Evolutionary conservation across 2,888 invertebrate species (phyloP), one percentile per base, ranked within the genome.

Genomic region (Nomada hirtipes): DNA sequence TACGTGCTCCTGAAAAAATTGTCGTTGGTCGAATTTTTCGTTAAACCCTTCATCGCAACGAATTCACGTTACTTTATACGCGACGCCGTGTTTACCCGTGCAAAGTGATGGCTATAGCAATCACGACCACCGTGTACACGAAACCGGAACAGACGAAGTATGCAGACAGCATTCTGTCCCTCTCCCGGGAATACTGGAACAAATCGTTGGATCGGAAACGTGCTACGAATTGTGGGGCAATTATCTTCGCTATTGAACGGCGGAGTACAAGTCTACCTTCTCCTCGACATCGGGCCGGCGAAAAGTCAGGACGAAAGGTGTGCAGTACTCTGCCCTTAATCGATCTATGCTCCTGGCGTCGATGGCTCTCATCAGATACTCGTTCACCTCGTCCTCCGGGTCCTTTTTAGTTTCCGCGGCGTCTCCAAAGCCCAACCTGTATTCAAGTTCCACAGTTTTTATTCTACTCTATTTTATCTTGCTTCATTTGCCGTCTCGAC

Each of bases 321-420:
- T 96, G 93, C 99, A 99, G 93, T 99, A 98, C 92, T 99, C 98
- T 0, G 97, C 95, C 73, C 98, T 95, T 72, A 98, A 95, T 70
- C 97, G 96, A 94, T 99, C 98, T 76, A 98, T 98, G 92, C 98
- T 98, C 72, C 98, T 95, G 1, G 98, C 98, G 94, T 99, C 98
- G 86, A 99, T 99, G 18, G 99, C 99, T 86, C 98, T 96, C 96
- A 98, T 98, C 88, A 99, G 95, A 94, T 99, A 99, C 90, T 99
- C 99, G 93, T 99, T 98, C 29, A 98, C 98, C 94, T 98, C 98
- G 88, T 98, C 98, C 89, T 98, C 98, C 0, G 98, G 97, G 92
- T 97, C 96, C 93, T 97, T 97, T 83, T 95, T 95, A 53, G 88
- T 63, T 88, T 97, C 97, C 36, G 94, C 94, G 73, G 94, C 95